Evolutionary conservation across 2,888 invertebrate species (phyloP), one percentile per base, ranked within the genome.

Genomic region (Dynastes tityus): DNA sequence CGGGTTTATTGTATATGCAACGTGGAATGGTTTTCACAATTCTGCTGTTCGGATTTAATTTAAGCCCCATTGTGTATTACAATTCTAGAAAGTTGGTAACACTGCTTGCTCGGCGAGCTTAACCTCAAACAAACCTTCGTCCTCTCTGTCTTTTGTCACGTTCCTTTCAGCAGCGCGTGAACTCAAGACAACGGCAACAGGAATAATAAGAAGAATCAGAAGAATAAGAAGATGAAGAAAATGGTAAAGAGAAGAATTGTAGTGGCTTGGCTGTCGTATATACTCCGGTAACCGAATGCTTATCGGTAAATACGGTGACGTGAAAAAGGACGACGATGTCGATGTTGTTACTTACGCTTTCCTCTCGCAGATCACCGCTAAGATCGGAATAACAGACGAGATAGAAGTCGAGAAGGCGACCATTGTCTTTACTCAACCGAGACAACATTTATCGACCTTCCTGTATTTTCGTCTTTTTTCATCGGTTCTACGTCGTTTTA

Each of bases 381-480:
- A 61, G 45, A 73, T 61, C 61, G 16, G 45, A 73, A 73, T 73
- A 73, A 71, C 58, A 37, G 58, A 71, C 55, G 71, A 73, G 71
- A 73, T 73, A 27, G 37, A n/a, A 37, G 32, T 9, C 73, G 58
- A 73, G 9, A 16, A 40, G 40, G 45, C 63, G 53, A 77, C 73
- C 68, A 79, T 80, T 79, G 78, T 80, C 74, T 79, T 74, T 70
- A 63, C 45, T 79, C 65, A 64, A 76, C 13, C 75, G 49, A 67
- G 76, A 77, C 49, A 55, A 37, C 64, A 74, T 71, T 78, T 70
- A 76, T 76, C 76, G 55, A 67, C 65, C 61, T 74, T 74, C 73
- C 61, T 63, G 61, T 45, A 74, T 61, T 74, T 74, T 74, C 61
- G 73, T 63, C 40, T 74, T 74, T 55, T n/a, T 37, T 55, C n/a